Evolutionary conservation across 2,888 invertebrate species (phyloP), one percentile per base, ranked within the genome.

Genomic region (Apomyelois bistriatella): DNA sequence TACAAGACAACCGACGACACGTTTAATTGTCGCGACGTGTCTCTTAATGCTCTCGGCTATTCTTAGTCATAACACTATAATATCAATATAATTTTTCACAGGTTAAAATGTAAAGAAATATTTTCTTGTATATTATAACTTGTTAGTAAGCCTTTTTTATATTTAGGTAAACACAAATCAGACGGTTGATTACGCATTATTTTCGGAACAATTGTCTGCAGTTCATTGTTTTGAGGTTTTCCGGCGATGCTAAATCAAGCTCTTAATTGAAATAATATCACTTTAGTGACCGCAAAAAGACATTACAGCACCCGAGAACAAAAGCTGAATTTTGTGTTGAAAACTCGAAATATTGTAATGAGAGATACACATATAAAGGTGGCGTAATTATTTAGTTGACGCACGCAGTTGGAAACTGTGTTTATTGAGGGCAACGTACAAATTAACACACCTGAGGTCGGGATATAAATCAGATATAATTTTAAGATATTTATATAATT

Each of bases 1-100:
- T 85, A 87, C 87, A 88, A 79, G 88, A 85, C 85, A 82, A 78
- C 74, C 76, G 88, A 88, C 80, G 88, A 88, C 84, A 74, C 80
- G 78, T 83, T 77, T 85, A 86, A 88, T 86, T 84, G 86, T 85
- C 77, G 63, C 68, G 78, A 80, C 76, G 76, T 78, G 78, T 62
- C 22, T 73, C 74, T 78, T 82, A 80, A 83, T 83, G 76, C 72
- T 64, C 61, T 70, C 58, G 68, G 67, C 80, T 85, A 83, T 84
- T 83, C 76, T 81, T 74, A 79, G 82, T 76, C 74, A 73, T 74
- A 83, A 79, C 69, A 74, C 65, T 76, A 71, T 76, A 66, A 69
- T 70, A 70, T 62, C 60, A 66, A 71, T 66, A 68, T 73, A 32
- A 28, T 28, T 7, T n/a, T n/a, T n/a, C 22, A 22, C 22, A 22